Evolutionary conservation across 2,888 invertebrate species (phyloP), one percentile per base, ranked within the genome.

Genomic region (Hypomecis atomaria): DNA sequence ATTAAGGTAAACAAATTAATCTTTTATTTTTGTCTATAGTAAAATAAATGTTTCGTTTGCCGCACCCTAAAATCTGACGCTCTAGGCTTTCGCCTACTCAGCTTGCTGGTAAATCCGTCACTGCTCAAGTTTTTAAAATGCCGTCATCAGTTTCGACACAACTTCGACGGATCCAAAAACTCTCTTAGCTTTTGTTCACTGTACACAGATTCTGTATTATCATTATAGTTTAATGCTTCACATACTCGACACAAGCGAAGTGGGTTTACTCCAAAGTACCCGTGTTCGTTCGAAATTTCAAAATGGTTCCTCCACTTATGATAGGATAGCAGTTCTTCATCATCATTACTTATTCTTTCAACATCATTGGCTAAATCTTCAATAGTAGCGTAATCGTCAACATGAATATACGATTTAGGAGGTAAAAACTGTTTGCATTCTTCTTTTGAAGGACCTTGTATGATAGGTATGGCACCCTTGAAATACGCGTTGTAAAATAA

Each of bases 401-500:
- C 86, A 70, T 95, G 94, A 42, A 96, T 76, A 77, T 91, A 96
- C 0, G 96, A 96, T 59, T 90, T 78, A 0, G 95, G 94, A 0
- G 96, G 96, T 37, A 96, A 79, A 8, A 95, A 75, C 48, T 78
- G 86, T 37, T 85, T 75, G 70, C 88, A 88, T 58, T 89, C 95
- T 89, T 75, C 89, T 81, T 49, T 60, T 1, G 90, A 78, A 4
- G 94, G 90, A 0, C 96, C 96, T 93, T 95, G 94, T 45, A 96
- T 94, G 4, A 96, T 84, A 0, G 96, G 96, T 37, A 96, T 93
- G 0, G 95, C 90, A 11, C 93, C 92, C 79, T 95, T 95, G 0
- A 84, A 75, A 72, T 94, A 95, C 0, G 94, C 95, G 71, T 96
- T 93, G 90, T 95, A 94, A 85, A 94, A 96, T 0, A 94, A 78